Evolutionary conservation across 35 echinoderm and acorn worm genomes (phyloP).

Genomic region (Apostichopus parvimensis): DNA sequence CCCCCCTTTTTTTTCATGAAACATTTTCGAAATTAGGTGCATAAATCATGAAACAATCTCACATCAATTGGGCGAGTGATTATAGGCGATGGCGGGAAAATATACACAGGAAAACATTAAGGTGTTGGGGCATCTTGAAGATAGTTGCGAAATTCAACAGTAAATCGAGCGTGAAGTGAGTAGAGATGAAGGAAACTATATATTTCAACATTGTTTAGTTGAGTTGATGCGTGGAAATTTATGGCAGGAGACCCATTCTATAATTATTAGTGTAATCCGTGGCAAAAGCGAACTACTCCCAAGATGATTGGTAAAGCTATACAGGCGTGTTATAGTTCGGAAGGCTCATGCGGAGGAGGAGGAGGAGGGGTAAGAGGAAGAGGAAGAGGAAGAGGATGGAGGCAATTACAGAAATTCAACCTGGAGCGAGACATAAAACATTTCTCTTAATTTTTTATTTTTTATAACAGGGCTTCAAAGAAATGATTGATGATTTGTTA

Average conservation of each 20-base stretch:
- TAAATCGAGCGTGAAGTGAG: constrained; percentile 48
- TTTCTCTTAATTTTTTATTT: constrained; percentile 40
- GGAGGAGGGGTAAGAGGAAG: too few relatives aligned
- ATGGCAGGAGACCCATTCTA: constrained; percentile 22
- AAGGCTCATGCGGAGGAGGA: too few relatives aligned
- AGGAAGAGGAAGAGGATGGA: background rate
- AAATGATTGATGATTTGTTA: constrained; percentile 19
- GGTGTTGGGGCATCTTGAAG: constrained; percentile 24
- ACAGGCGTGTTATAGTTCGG: background rate
- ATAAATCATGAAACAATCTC: constrained; percentile 39
- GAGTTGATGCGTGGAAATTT: constrained; percentile 42
- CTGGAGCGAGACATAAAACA: background rate
- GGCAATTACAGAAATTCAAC: constrained; percentile 47
- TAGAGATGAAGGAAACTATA: constrained; percentile 24
- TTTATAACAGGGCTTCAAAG: background rate
- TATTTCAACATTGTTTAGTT: constrained; percentile 52
- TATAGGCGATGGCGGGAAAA: constrained; percentile 49
- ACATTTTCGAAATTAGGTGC: constrained; percentile 49
- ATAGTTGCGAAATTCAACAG: constrained; percentile 15
- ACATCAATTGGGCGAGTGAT: constrained; percentile 43
- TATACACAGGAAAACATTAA: constrained; percentile 50
- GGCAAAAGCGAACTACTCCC: background rate
- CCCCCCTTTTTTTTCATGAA: constrained; percentile 42
- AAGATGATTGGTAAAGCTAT: background rate
- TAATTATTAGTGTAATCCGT: constrained; percentile 45